Evolutionary conservation across 2,113 vertebrate species (phyloP).

Genomic region (Gobio gobio): DNA sequence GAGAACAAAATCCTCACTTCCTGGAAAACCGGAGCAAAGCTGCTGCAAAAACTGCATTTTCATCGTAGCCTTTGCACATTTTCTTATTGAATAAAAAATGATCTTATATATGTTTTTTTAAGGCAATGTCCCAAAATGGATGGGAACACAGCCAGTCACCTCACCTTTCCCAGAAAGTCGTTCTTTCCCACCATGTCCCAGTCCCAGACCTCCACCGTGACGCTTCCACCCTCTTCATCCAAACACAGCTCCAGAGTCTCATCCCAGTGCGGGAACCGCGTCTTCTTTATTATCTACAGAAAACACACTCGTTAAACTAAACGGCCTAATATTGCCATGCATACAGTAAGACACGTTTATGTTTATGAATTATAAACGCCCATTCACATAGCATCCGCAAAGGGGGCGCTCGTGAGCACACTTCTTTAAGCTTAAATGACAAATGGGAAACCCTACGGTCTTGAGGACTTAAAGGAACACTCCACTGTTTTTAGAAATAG

Average conservation of each 20-base stretch:
- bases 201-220: slow-evolving; percentile 89
- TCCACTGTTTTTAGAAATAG: too few relatives aligned
- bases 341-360: background rate
- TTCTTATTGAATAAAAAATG: background rate
- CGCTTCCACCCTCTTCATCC: slow-evolving; percentile 61
- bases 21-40: too few relatives aligned
- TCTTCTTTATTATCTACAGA: slow-evolving; percentile 88
- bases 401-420: too few relatives aligned
- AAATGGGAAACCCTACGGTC: too few relatives aligned
- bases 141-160: background rate
- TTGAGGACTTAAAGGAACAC: too few relatives aligned
- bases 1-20: too few relatives aligned
- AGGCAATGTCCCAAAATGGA: background rate
- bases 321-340: background rate
- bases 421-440: too few relatives aligned
- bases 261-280: slow-evolving; percentile 88
- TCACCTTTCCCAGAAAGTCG: slow-evolving; percentile 89
- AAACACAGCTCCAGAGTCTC: slow-evolving; percentile 84
- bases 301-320: background rate
- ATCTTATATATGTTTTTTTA: background rate
- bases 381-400: too few relatives aligned
- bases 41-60: background rate
- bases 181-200: slow-evolving; percentile 96
- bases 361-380: too few relatives aligned
- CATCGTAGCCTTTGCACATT: background rate